A percentile compares a stretch with the other conserved stretches of the same genome.
phyloP scores from a whole-genome alignment of 2,888 invertebrate species.

The Limenitis camilla region DNA sequence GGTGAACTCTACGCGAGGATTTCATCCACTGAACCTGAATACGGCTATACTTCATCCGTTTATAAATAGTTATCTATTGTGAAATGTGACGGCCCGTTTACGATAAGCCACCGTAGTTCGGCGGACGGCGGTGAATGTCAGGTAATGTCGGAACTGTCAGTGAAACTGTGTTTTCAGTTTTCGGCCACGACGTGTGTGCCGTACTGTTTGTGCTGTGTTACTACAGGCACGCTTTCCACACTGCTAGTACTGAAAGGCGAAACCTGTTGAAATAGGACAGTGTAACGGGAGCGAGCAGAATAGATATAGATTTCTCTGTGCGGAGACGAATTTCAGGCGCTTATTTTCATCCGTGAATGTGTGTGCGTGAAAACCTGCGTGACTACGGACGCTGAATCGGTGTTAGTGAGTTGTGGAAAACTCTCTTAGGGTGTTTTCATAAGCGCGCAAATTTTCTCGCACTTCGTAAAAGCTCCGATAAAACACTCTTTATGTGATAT shows the following conservation, averaged over 20 bases:
- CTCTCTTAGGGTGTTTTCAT: constrained; percentile 68
- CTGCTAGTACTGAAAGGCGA: constrained; percentile 70
- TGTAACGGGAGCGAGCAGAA: constrained; percentile 56
- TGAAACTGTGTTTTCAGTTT: constrained; percentile 68
- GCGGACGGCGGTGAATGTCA: constrained; percentile 58
- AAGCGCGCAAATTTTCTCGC: constrained; percentile 54
- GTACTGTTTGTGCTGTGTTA: constrained; percentile 69
- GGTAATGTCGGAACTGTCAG: constrained; percentile 64
- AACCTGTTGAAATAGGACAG: constrained; percentile 73
- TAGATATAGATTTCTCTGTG: constrained; percentile 30
- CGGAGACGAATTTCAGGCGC: constrained; percentile 57
- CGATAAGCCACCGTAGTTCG: constrained; percentile 41
- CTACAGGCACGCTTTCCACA: constrained; percentile 66
- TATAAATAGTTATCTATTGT: constrained; percentile 63
- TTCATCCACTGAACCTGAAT: constrained; percentile 45
- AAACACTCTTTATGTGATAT: constrained; percentile 10
- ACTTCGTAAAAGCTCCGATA: constrained; percentile 28
- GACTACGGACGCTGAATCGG: constrained; percentile 53
- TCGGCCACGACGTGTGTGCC: constrained; percentile 63
- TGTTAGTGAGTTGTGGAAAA: constrained; percentile 72
- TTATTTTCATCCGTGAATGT: constrained; percentile 56
- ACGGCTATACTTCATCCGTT: constrained; percentile 39
- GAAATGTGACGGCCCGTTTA: constrained; percentile 44
- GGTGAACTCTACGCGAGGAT: constrained; percentile 43
- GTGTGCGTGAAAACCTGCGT: constrained; percentile 70